Conservation (phyloP, 1,140 invertebrate species). For the Atopsyche davidsoni region DNA sequence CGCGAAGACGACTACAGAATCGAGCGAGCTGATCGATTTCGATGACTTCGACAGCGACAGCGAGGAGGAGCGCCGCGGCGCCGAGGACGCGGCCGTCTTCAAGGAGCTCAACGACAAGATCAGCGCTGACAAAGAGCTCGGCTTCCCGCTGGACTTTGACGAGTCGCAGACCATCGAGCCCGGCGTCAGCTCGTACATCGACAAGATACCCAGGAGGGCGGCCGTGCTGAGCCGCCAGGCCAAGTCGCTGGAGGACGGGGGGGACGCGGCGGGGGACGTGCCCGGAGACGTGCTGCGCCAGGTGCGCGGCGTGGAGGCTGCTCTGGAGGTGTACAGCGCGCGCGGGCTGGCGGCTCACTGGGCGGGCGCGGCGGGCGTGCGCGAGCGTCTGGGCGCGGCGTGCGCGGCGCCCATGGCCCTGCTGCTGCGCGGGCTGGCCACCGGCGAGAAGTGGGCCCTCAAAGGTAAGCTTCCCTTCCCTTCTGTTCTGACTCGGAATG, state of each 20-base stretch:
- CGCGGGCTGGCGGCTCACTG: conserved; percentile 45
- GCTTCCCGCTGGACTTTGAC: conserved; percentile 5
- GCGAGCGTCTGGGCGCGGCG: conserved; percentile 29
- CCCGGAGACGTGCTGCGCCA: conserved; percentile 24
- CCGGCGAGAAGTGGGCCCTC: conserved; percentile 62
- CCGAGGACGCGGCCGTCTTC: conserved; percentile 23
- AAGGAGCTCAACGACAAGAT: conserved; percentile 12
- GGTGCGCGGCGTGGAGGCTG: conserved; percentile 45
- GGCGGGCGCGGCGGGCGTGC: conserved; percentile 43
- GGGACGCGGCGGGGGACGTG: conserved; percentile 5
- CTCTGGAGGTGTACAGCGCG: conserved; percentile 49
- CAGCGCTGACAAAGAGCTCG: not conserved
- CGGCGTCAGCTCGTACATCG: conserved; percentile 17
- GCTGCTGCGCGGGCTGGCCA: conserved; percentile 56
- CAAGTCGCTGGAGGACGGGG: conserved; percentile 19
- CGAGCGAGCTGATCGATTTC: conserved; percentile 27
- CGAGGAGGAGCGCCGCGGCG: too few species aligned
- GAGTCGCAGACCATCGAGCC: not conserved
- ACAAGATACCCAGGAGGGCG: conserved; percentile 23
- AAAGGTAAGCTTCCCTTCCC: too few species aligned
- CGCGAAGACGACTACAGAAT: conserved; percentile 33
- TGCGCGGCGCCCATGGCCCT: conserved; percentile 57
- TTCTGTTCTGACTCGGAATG: too few species aligned
- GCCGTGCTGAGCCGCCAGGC: conserved; percentile 14
- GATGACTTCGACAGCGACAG: conserved; percentile 35